Evolutionary conservation across 2,888 invertebrate genomes (phyloP).

Genomic region (Drosophila neotestacea): DNA sequence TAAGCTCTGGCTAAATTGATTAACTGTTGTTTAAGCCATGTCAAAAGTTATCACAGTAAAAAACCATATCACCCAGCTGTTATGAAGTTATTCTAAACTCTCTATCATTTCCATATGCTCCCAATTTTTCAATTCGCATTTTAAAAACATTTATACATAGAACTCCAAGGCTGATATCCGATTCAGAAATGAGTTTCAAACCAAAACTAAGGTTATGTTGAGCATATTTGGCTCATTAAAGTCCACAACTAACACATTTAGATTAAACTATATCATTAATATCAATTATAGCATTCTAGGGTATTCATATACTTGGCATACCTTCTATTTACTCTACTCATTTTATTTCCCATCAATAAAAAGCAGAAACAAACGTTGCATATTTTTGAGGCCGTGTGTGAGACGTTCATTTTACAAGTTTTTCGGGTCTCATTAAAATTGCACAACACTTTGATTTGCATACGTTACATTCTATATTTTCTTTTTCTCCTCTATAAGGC

Average conservation of each 20-base stretch:
- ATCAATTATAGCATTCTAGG: not conserved
- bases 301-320: slow-evolving; percentile 5
- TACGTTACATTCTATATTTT: slow-evolving; percentile 29
- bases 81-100: too few relatives aligned
- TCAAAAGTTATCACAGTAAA: too few relatives aligned
- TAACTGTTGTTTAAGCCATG: too few relatives aligned
- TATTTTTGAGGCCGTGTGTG: slow-evolving; percentile 28
- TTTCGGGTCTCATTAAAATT: slow-evolving; percentile 70
- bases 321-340: slow-evolving; percentile 1
- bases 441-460: slow-evolving; percentile 80
- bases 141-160: too few relatives aligned
- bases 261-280: not conserved
- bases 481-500: not conserved
- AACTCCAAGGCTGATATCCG: too few relatives aligned
- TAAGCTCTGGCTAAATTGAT: too few relatives aligned
- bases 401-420: slow-evolving; percentile 39
- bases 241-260: not conserved
- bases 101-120: too few relatives aligned
- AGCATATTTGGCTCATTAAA: too few relatives aligned
- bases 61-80: too few relatives aligned
- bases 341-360: slow-evolving; percentile 47
- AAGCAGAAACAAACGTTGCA: slow-evolving; percentile 40
- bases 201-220: too few relatives aligned
- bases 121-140: too few relatives aligned
- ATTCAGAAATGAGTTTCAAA: too few relatives aligned